Conservation (phyloP, 2,888 invertebrate species). For the Nemoura dubitans region DNA sequence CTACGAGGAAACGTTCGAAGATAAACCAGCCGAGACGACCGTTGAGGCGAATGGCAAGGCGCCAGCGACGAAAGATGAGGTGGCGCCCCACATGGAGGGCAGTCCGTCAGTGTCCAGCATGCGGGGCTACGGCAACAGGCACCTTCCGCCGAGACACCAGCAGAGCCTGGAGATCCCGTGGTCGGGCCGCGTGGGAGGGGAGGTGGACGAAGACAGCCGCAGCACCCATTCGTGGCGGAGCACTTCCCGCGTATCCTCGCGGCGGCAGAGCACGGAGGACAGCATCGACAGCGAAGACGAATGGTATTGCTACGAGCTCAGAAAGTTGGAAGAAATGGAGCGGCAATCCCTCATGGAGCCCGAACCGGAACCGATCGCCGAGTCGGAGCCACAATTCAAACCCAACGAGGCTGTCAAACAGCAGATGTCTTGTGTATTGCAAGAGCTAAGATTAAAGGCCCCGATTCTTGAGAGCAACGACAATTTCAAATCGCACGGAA, state of each 20-base stretch:
- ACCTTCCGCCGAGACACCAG: constrained; percentile 73
- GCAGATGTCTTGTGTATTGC: constrained; percentile 81
- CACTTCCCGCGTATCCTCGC: constrained; percentile 83
- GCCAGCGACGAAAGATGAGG: constrained; percentile 17
- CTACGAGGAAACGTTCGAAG: constrained; percentile 39
- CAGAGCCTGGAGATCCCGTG: constrained; percentile 84
- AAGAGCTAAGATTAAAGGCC: constrained; percentile 78
- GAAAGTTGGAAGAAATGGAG: constrained; percentile 88
- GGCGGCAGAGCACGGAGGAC: constrained; percentile 90
- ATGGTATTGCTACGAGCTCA: constrained; percentile 89
- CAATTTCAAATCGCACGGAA: constrained; percentile 15
- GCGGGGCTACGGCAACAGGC: constrained; percentile 60
- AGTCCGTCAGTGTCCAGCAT: constrained; percentile 73
- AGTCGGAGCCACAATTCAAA: constrained; percentile 58
- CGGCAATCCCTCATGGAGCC: constrained; percentile 74
- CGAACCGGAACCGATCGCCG: constrained; percentile 61
- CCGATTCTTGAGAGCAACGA: constrained; percentile 59
- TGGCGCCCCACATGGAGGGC: constrained; percentile 62
- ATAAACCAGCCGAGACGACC: neutral
- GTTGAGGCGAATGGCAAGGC: neutral
- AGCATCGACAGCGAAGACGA: constrained; percentile 94
- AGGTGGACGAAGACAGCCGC: constrained; percentile 80
- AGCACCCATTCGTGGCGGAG: constrained; percentile 90
- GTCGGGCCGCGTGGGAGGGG: constrained; percentile 66
- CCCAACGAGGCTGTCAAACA: constrained; percentile 78